Evolutionary conservation across 2,888 invertebrate species (phyloP).

Genomic region (Agrotis segetum): DNA sequence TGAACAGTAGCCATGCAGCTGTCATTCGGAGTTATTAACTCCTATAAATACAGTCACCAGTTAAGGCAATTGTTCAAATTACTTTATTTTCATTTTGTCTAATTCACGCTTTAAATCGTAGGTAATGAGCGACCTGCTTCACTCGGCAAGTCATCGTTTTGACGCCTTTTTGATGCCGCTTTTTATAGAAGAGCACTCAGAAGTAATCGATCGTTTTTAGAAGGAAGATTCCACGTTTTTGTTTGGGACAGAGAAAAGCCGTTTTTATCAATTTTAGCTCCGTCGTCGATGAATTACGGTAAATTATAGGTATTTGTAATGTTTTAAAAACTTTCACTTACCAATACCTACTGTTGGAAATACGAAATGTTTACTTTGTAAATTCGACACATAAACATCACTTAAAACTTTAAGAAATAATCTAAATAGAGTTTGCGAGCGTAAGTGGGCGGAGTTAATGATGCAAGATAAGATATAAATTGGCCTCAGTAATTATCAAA

Average conservation of each 20-base stretch:
- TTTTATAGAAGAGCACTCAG: conserved; percentile 53
- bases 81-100: conserved; percentile 56
- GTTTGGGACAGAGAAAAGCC: conserved; percentile 42
- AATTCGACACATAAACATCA: conserved; percentile 20
- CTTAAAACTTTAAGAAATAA: conserved; percentile 35
- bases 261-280: conserved; percentile 50
- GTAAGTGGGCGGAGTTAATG: conserved; percentile 80
- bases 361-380: conserved; percentile 16
- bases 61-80: conserved; percentile 55
- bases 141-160: conserved; percentile 58
- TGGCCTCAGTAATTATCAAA: conserved; percentile 86
- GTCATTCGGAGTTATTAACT: conserved; percentile 14
- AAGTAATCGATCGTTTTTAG: conserved; percentile 58
- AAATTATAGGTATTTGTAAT: conserved; percentile 50
- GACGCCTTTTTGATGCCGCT: conserved; percentile 54
- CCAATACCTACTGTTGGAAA: conserved; percentile 22
- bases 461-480: conserved; percentile 86
- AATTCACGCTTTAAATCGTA: conserved; percentile 58
- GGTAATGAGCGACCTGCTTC: conserved; percentile 53
- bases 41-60: conserved; percentile 39
- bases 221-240: conserved; percentile 59
- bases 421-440: conserved; percentile 49
- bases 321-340: conserved; percentile 61
- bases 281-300: conserved; percentile 51
- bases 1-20: conserved; percentile 18